Percentiles rank a stretch among this genome's conserved stretches.
Conservation (phyloP, 2,113 vertebrate genomes). For the Oxyura jamaicensis region DNA sequence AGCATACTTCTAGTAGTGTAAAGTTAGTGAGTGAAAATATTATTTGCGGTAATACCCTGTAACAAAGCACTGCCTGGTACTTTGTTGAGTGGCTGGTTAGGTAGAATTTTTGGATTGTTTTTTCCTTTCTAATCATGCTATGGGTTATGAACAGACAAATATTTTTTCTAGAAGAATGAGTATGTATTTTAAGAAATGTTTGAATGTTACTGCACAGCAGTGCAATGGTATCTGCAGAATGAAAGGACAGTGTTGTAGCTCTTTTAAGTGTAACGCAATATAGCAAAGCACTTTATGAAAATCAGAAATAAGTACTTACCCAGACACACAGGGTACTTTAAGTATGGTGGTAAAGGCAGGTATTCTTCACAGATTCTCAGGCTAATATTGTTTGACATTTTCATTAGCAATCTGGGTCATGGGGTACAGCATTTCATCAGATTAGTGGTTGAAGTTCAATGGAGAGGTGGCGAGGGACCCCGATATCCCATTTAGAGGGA, state of each 20-base stretch:
- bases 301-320: neutral
- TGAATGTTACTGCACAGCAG: too few species aligned
- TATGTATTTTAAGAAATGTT: neutral
- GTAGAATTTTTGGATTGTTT: neutral
- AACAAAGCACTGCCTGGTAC: neutral
- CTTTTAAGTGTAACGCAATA: neutral
- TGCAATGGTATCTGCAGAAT: neutral
- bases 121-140: neutral
- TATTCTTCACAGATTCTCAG: neutral
- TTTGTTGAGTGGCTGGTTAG: neutral
- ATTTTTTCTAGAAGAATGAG: neutral
- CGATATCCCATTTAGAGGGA: neutral
- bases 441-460: neutral
- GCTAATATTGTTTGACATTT: neutral
- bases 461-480: neutral
- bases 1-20: neutral
- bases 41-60: neutral
- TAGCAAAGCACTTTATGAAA: neutral
- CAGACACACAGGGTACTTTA: neutral
- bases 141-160: neutral
- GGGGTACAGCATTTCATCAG: neutral
- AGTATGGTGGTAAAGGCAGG: neutral
- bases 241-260: neutral
- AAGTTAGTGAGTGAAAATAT: neutral
- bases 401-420: neutral